phyloP scores from a whole-genome alignment of 2,888 invertebrate species.

The Polia nebulosa region DNA sequence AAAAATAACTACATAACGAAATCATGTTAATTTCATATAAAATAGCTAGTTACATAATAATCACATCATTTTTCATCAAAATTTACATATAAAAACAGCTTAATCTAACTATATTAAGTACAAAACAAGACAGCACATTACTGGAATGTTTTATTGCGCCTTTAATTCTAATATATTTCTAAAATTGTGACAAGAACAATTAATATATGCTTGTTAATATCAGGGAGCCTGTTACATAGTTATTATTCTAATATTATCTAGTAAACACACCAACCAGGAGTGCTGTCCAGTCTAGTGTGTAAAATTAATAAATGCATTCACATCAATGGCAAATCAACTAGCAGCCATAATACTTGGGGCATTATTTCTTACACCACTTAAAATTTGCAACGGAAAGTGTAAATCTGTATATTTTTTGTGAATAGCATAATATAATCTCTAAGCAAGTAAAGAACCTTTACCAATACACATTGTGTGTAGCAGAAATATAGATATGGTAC shows the following conservation, averaged over 20 bases:
- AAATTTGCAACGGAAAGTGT: slow-evolving; percentile 10
- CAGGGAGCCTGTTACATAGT: slow-evolving; percentile 31
- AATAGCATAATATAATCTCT: neutral
- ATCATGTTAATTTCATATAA: slow-evolving; percentile 73
- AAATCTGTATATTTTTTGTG: slow-evolving; percentile 10
- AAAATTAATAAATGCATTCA: slow-evolving; percentile 85
- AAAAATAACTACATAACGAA: slow-evolving; percentile 79
- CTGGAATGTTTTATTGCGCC: slow-evolving; percentile 85
- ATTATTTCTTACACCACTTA: slow-evolving; percentile 33
- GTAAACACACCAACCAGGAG: slow-evolving; percentile 71
- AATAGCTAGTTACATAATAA: slow-evolving; percentile 78
- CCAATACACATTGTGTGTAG: slow-evolving; percentile 10
- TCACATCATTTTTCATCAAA: slow-evolving; percentile 84
- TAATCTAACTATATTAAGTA: slow-evolving; percentile 83
- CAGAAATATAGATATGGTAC: slow-evolving; percentile 18
- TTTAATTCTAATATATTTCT: slow-evolving; percentile 58
- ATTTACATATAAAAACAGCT: slow-evolving; percentile 86
- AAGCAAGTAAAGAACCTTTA: slow-evolving; percentile 1
- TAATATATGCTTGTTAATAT: slow-evolving; percentile 55
- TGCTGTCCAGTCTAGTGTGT: slow-evolving; percentile 82
- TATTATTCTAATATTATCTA: slow-evolving; percentile 27
- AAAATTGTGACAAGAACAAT: slow-evolving; percentile 70
- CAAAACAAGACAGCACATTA: slow-evolving; percentile 87
- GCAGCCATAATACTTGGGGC: slow-evolving; percentile 56
- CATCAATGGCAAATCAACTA: slow-evolving; percentile 66